Evolutionary conservation across 2,888 invertebrate species (phyloP).

Genomic region (Crepidodera aurea): DNA sequence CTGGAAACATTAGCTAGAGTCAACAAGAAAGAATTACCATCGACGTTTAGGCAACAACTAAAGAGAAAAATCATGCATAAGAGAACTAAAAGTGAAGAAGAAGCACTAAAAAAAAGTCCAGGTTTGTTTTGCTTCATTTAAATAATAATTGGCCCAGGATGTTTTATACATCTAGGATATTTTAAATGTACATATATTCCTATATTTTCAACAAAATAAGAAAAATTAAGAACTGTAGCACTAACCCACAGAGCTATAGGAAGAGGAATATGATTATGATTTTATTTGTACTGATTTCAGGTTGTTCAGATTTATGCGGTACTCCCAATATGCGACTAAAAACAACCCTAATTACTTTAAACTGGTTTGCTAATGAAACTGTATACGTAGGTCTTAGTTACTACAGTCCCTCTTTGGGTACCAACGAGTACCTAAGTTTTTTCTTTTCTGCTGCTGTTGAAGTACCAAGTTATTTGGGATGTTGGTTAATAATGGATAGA

Average conservation of each 20-base stretch:
- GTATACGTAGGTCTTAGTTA: constrained; percentile 92
- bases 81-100: constrained; percentile 65
- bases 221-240: too few relatives aligned
- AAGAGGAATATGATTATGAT: too few relatives aligned
- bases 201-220: too few relatives aligned
- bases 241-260: too few relatives aligned
- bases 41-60: constrained; percentile 74
- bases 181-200: too few relatives aligned
- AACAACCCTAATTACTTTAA: constrained; percentile 83
- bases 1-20: constrained; percentile 79
- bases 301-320: constrained; percentile 70
- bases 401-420: constrained; percentile 88
- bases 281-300: too few relatives aligned
- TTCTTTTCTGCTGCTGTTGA: constrained; percentile 87
- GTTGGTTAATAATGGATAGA: constrained; percentile 89
- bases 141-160: too few relatives aligned
- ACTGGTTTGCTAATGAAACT: constrained; percentile 93
- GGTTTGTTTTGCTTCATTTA: constrained; percentile 20
- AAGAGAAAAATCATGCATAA: constrained; percentile 76
- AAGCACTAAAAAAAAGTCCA: constrained; percentile 56
- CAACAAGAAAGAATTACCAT: constrained; percentile 79
- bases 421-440: constrained; percentile 88
- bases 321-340: constrained; percentile 91
- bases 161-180: too few relatives aligned
- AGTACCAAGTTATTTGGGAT: constrained; percentile 86